Conservation (phyloP, 2,113 vertebrate species). For the Dunckerocampus dactyliophorus region DNA sequence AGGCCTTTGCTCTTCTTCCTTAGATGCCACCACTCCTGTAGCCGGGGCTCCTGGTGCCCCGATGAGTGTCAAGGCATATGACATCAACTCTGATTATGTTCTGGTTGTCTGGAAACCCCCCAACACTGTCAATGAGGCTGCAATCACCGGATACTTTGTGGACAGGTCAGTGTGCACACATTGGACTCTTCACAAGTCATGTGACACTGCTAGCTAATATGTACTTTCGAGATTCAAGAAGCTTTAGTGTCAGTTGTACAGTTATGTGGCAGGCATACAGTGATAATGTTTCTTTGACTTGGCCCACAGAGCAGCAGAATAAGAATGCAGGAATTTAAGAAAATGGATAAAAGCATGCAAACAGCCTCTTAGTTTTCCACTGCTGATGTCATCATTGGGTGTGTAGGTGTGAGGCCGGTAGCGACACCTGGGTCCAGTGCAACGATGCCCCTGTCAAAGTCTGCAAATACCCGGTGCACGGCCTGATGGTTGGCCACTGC, state of each 20-base stretch:
- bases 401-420: slow-evolving; percentile 83
- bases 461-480: slow-evolving; percentile 90
- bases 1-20: neutral
- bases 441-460: slow-evolving; percentile 87
- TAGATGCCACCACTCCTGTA: slow-evolving; percentile 81
- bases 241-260: neutral
- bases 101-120: slow-evolving; percentile 96
- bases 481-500: slow-evolving; percentile 78
- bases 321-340: too few relatives aligned
- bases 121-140: slow-evolving; percentile 82
- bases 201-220: neutral
- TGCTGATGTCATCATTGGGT: neutral
- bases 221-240: neutral
- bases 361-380: neutral
- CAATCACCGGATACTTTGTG: slow-evolving; percentile 91
- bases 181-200: slow-evolving; percentile 1
- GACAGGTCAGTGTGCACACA: slow-evolving; percentile 77
- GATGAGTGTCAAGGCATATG: slow-evolving; percentile 85
- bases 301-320: too few relatives aligned
- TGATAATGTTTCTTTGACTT: too few relatives aligned
- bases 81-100: slow-evolving; percentile 89
- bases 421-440: slow-evolving; percentile 89
- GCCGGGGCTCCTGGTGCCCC: slow-evolving; percentile 87
- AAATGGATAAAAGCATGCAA: too few relatives aligned
- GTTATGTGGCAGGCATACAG: too few relatives aligned